phyloP scores from a whole-genome alignment of 2,113 vertebrate genomes.

The Orthonyx spaldingii region DNA sequence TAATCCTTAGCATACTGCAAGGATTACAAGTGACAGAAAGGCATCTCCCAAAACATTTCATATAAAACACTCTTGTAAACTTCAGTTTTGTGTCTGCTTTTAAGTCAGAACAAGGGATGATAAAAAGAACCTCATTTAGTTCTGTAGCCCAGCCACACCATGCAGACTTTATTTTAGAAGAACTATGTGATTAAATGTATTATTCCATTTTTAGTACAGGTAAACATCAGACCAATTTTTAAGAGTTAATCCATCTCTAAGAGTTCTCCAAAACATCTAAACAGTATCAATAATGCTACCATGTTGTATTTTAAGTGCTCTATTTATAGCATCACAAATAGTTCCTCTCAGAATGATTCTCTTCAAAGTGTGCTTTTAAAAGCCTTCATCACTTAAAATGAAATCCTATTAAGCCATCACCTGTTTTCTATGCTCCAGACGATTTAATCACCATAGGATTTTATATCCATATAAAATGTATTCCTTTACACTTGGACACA shows the following conservation, averaged over 20 bases:
- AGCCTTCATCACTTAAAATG: not conserved
- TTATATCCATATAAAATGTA: not conserved
- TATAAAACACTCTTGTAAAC: not conserved
- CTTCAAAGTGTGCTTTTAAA: not conserved
- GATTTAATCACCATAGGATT: not conserved
- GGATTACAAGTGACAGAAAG: not conserved
- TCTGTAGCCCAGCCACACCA: not conserved
- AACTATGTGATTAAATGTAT: not conserved
- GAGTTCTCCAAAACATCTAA: not conserved
- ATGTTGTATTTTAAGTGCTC: not conserved
- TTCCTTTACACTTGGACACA: not conserved
- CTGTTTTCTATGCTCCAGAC: not conserved
- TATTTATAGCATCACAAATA: not conserved
- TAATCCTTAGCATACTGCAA: not conserved
- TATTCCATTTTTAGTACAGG: not conserved
- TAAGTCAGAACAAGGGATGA: not conserved
- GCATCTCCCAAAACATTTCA: not conserved
- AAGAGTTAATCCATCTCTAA: not conserved
- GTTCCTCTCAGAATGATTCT: not conserved
- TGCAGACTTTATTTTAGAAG: not conserved
- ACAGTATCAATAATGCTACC: not conserved
- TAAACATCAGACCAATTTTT: not conserved
- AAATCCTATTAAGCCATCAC: not conserved
- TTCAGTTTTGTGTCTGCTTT: not conserved
- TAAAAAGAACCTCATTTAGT: not conserved